Evolutionary conservation across 2,113 vertebrate genomes (phyloP).

Genomic region (Hippocampus guttulatus): DNA sequence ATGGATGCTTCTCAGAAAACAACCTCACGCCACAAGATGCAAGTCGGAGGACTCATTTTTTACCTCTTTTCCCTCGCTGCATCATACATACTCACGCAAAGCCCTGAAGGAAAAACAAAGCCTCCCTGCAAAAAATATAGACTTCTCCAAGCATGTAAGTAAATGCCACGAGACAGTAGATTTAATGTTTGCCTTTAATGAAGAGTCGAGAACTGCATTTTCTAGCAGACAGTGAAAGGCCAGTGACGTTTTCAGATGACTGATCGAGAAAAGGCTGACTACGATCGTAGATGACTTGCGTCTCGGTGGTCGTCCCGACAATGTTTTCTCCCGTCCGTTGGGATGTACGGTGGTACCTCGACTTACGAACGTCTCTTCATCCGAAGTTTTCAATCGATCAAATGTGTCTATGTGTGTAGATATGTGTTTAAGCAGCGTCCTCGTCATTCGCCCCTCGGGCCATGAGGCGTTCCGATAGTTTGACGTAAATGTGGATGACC

Average conservation of each 20-base stretch:
- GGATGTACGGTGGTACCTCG: conserved; percentile 1
- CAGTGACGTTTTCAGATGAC: conserved; percentile 28
- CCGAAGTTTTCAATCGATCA: no score
- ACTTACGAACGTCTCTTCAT: no score
- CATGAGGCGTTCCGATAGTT: no score
- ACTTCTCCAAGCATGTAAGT: conserved; percentile 37
- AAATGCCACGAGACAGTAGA: conserved; percentile 28
- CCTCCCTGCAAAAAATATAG: conserved; percentile 55
- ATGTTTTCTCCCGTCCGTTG: conserved; percentile 13
- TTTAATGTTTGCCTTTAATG: conserved; percentile 48
- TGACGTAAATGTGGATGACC: no score
- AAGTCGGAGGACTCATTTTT: conserved; percentile 38
- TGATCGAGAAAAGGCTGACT: conserved; percentile 14
- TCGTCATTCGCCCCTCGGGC: no score
- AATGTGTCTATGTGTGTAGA: no score
- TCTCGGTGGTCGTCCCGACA: conserved; percentile 13
- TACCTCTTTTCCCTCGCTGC: conserved; percentile 32
- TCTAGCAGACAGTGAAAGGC: conserved; percentile 32
- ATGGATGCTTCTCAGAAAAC: conserved; percentile 44
- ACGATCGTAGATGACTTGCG: conserved; percentile 9
- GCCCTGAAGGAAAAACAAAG: conserved; percentile 50
- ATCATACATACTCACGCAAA: conserved; percentile 31
- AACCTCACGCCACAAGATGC: neutral
- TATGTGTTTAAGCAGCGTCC: no score
- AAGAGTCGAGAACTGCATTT: conserved; percentile 34